Evolutionary conservation across 2,797 vertebrate genomes (phyloP).

Genomic region (Tokudaia tokunoshimensis): DNA sequence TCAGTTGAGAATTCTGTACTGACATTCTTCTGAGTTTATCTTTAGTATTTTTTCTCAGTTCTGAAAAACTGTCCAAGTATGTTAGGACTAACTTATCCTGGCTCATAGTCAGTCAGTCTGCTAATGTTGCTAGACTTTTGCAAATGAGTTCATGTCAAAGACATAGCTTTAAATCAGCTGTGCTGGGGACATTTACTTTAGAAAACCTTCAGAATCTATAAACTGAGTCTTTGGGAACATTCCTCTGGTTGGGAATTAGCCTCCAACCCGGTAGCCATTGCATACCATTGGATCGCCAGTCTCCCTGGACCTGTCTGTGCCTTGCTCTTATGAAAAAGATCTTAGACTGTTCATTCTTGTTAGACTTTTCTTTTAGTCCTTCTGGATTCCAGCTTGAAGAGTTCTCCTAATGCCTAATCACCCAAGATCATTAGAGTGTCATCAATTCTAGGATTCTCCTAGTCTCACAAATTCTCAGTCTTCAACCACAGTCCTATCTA

Average conservation of each 20-base stretch:
- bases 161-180: not conserved
- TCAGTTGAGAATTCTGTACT: not conserved
- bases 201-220: not conserved
- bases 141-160: not conserved
- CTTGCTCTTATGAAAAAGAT: not conserved
- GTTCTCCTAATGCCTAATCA: not conserved
- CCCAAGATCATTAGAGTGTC: not conserved
- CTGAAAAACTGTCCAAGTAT: conserved; percentile 9
- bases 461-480: not conserved
- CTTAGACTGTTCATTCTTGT: not conserved
- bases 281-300: not conserved
- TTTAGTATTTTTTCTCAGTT: not conserved
- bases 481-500: not conserved
- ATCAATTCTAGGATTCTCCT: not conserved
- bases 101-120: not conserved
- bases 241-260: not conserved
- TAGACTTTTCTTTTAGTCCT: not conserved
- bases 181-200: not conserved
- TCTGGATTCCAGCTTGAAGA: not conserved
- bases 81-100: not conserved
- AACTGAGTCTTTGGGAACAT: not conserved
- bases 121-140: not conserved
- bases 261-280: not conserved
- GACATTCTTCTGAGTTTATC: not conserved
- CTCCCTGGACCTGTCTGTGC: not conserved